A percentile compares a stretch with the other conserved stretches of the same genome.
Conservation (phyloP, 2,888 invertebrate species). For the Cosmopolites sordidus region DNA sequence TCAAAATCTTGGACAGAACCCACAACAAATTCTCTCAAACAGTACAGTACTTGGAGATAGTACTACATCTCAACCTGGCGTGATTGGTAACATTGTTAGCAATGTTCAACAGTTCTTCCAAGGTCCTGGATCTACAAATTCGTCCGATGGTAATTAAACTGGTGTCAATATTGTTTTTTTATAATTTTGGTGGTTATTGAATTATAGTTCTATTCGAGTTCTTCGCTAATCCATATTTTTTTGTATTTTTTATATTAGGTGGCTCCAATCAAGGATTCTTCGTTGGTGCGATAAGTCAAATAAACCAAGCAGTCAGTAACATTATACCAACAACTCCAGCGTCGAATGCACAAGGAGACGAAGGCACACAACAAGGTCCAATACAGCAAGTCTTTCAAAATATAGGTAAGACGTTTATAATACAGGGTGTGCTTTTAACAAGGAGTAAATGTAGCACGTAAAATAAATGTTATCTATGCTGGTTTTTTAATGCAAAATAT, state of each 20-base stretch:
- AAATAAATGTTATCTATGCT: no score
- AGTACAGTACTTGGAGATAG: constrained; percentile 32
- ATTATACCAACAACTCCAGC: constrained; percentile 12
- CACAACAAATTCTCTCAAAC: constrained; percentile 23
- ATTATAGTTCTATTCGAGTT: no score
- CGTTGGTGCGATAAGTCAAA: constrained; percentile 13
- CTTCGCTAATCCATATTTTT: no score
- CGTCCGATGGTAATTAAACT: no score
- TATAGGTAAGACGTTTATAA: no score
- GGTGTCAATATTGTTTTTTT: no score
- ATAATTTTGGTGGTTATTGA: no score
- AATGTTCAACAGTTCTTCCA: constrained; percentile 31
- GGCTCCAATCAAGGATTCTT: constrained; percentile 18
- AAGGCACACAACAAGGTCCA: constrained; percentile 20
- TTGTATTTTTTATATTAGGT: not conserved
- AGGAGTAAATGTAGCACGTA: no score
- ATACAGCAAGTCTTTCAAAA: constrained; percentile 30
- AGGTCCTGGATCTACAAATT: constrained; percentile 5
- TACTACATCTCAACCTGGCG: constrained; percentile 10
- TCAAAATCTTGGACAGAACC: constrained; percentile 22
- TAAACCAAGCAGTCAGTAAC: constrained; percentile 19
- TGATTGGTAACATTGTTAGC: constrained; percentile 14
- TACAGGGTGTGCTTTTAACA: no score
- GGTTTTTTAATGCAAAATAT: no score
- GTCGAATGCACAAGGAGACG: constrained; percentile 29